A percentile compares a stretch with the other conserved stretches of the same genome.
These are phyloP conservation scores for Nasonia oneida DNA, from an alignment of 2,888 invertebrate genomes.

Conservation along the genomic window DNA sequence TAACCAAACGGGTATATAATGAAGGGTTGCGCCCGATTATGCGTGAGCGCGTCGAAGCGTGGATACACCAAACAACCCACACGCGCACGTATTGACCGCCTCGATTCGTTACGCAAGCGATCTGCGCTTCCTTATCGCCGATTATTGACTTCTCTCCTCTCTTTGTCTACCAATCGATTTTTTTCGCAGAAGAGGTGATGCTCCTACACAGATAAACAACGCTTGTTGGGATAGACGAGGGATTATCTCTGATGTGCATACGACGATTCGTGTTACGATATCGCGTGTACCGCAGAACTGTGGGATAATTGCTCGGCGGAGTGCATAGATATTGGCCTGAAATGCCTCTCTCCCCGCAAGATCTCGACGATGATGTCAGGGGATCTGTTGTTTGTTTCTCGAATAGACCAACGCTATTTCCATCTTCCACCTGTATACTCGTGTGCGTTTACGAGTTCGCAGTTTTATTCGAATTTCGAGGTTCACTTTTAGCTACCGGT, in stretches of 20 bases:
- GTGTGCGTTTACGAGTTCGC: neutral
- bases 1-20: neutral
- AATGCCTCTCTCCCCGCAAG: neutral
- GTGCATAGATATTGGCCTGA: neutral
- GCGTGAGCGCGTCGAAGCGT: neutral
- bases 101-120: constrained; percentile 43
- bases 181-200: neutral
- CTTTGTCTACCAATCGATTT: neutral
- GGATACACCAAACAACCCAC: neutral
- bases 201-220: neutral
- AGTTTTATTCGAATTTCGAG: neutral
- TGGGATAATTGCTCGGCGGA: neutral
- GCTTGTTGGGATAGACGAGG: neutral
- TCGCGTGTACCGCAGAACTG: neutral
- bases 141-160: neutral
- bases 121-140: neutral
- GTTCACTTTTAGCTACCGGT: neutral
- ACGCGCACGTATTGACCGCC: neutral
- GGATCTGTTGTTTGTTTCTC: neutral
- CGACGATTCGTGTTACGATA: constrained; percentile 12
- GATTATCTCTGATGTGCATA: neutral
- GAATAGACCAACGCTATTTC: neutral
- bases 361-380: neutral
- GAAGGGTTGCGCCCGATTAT: neutral
- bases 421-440: neutral